phyloP scores from a whole-genome alignment of 2,113 vertebrate species.

The Phalacrocorax carbo region DNA sequence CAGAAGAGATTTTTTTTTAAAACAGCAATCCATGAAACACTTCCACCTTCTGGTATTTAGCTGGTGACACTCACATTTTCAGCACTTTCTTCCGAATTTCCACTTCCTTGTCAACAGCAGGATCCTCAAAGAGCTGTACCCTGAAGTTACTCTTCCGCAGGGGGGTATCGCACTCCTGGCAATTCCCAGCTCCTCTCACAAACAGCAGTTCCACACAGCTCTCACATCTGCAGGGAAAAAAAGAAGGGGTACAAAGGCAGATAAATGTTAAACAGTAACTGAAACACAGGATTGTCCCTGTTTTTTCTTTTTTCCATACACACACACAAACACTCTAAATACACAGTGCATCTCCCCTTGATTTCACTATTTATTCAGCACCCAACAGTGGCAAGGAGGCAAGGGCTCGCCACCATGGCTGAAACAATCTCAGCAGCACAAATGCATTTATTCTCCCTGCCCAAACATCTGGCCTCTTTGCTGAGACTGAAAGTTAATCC shows the following conservation, averaged over 20 bases:
- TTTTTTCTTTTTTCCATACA: not conserved
- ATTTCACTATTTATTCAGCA: not conserved
- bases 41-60: not conserved
- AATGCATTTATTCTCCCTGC: not conserved
- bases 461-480: not conserved
- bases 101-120: constrained; percentile 95
- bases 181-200: constrained; percentile 93
- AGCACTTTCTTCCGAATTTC: constrained; percentile 97
- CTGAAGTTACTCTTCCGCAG: constrained; percentile 96
- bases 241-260: not conserved
- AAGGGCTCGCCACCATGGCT: not conserved
- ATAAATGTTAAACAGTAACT: not conserved
- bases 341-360: not conserved
- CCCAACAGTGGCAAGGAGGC: not conserved
- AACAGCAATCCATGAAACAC: not conserved
- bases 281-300: not conserved
- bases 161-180: constrained; percentile 92
- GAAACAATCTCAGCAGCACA: not conserved
- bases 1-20: too few species aligned
- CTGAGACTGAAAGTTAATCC: not conserved
- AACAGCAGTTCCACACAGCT: constrained; percentile 97
- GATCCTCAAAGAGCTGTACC: constrained; percentile 96
- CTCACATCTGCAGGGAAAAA: constrained; percentile 82
- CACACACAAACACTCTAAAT: not conserved
- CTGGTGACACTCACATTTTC: constrained; percentile 87